Evolutionary conservation across 2,113 vertebrate genomes (phyloP).

Genomic region (Heloderma charlesbogerti): DNA sequence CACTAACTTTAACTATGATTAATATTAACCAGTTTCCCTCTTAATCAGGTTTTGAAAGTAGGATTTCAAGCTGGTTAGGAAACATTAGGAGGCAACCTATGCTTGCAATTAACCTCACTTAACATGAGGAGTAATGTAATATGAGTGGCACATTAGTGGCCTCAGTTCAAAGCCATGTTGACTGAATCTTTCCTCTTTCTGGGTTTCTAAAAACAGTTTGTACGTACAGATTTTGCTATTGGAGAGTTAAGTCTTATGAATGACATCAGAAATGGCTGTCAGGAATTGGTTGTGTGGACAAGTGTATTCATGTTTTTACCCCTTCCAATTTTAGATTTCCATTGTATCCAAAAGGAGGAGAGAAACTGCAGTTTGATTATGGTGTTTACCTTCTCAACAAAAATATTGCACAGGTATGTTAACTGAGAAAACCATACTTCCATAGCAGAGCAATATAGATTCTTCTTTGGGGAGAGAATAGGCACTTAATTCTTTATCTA

Average conservation of each 20-base stretch:
- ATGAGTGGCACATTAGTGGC: no score
- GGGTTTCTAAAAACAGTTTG: background rate
- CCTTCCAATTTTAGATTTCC: slow-evolving; percentile 85
- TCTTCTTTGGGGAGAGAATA: background rate
- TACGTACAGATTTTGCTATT: background rate
- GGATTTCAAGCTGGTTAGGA: background rate
- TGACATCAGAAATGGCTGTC: background rate
- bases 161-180: background rate
- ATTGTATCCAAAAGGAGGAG: slow-evolving; percentile 92
- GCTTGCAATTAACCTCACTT: background rate
- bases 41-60: background rate
- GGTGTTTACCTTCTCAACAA: slow-evolving; percentile 99
- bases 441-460: no score
- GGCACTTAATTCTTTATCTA: background rate
- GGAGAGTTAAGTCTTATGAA: background rate
- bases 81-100: background rate
- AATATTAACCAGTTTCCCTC: background rate
- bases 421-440: background rate
- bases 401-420: slow-evolving; percentile 96
- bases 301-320: background rate
- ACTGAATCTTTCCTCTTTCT: background rate
- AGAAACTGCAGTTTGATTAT: slow-evolving; percentile 97
- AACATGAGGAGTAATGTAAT: no score
- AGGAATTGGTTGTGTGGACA: background rate
- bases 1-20: background rate